Base-by-base conservation (phyloP, 2,113 vertebrate species). In the Hyperopisus bebe region DNA sequence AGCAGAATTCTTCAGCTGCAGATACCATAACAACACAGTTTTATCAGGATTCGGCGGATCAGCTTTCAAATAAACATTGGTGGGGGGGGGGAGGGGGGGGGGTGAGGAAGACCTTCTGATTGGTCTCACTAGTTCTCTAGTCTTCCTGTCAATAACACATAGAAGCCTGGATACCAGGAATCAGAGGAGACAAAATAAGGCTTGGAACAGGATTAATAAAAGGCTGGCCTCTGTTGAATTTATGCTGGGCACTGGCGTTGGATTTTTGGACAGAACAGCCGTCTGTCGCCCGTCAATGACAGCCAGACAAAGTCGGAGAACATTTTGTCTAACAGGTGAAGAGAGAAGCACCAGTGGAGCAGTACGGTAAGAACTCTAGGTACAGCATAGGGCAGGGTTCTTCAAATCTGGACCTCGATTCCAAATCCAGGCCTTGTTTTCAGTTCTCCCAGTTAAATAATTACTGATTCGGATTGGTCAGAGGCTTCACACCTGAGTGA, bases 81-180 rank as follows among this genome's bases (percentile, higher is more conserved):
- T 8, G n/a, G 11, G 0, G 11, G 31, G 70, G 70, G 31, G 70
- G 13, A 15, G 51, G 51, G 50, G 15, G 50, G 50, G 3, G 13
- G 2, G 35, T 7, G 39, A 44, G 77, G 31, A 80, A 44, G 15
- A 82, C 44, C 39, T 47, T 47, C 39, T 47, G 42, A 84, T 47
- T 84, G 9, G 39, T 47, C 74, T 77, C n/a, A n/a, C n/a, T n/a
- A n/a, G n/a, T 11, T 77, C 35, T 80, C 15, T 80, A 39, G 35
- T 17, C 74, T 39, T 80, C 74, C 35, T 80, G 74, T 35, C 19
- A 35, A 80, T 80, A 80, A 86, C 21, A 86, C 44, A 86, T 50
- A 86, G 11, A 86, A 86, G 83, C 83, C n/a, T 31, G 47, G 83
- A 48, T 85, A 85, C 24, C 83, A 48, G 24, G 47, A 86, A 86